Evolutionary conservation across 2,888 invertebrate species (phyloP), one percentile per base, ranked within the genome.

Genomic region (Steromphala cineraria): DNA sequence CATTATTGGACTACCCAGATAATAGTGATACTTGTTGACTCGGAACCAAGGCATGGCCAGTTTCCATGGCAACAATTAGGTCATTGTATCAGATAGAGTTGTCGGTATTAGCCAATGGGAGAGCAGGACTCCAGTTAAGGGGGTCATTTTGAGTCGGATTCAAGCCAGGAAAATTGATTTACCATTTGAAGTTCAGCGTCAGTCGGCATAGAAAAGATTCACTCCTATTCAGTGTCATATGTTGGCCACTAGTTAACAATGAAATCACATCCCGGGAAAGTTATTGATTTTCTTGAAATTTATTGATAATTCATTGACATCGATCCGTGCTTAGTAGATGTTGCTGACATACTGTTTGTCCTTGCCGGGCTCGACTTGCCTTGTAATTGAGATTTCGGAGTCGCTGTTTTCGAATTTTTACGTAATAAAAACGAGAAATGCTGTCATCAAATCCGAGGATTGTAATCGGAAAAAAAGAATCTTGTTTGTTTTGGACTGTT

Each of bases 61-160:
- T 52, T 53, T 40, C 75, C 52, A 75, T 75, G 75, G 75, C 75
- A 75, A 75, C 75, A 40, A 46, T 75, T 75, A 75, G 40, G 75
- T 75, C 75, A 75, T 75, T 52, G 75, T 75, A 75, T 40, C 75
- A 75, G 52, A 75, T 52, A 75, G 28, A 24, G 62, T 62, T 62
- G 62, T 28, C 28, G 17, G 62, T 5, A 62, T 62, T 28, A 13
- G 28, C 62, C 62, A 62, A 62, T 62, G 15, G 4, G 62, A 62
- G 62, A 62, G 62, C 62, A 62, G 62, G 15, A 15, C 28, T 24
- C 24, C 28, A 17, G 62, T 21, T 17, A 62, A 28, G 28, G 62
- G 28, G 62, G 62, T 62, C 62, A 62, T 62, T 62, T 62, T 62
- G 28, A 62, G 62, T 62, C 62, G 28, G 62, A 28, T 28, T 62